phyloP scores from a whole-genome alignment of 2,113 vertebrate genomes.

The Natator depressus region DNA sequence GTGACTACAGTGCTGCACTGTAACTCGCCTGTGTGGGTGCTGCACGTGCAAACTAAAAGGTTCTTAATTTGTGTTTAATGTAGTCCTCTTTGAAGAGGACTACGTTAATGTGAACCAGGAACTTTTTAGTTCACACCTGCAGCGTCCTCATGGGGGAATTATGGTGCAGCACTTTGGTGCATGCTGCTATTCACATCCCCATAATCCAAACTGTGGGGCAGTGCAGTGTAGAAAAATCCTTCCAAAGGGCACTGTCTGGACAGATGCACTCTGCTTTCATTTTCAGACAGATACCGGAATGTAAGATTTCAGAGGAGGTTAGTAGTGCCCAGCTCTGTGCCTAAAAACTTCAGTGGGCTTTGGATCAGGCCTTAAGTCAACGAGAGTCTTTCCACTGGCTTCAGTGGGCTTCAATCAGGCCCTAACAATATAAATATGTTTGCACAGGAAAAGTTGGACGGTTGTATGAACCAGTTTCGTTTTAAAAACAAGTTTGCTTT shows the following conservation, averaged over 20 bases:
- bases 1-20: too few species aligned
- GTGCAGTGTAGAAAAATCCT: not conserved
- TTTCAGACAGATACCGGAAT: not conserved
- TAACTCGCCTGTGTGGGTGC: too few species aligned
- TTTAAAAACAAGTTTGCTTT: not conserved
- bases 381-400: not conserved
- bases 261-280: not conserved
- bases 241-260: not conserved
- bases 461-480: not conserved
- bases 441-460: not conserved
- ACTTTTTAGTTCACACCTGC: too few species aligned
- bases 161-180: too few species aligned
- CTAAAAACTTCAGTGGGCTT: not conserved
- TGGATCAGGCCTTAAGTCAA: not conserved
- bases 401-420: not conserved
- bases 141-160: too few species aligned
- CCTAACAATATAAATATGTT: fast-evolving
- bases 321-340: not conserved
- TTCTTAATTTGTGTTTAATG: too few species aligned
- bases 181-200: not conserved
- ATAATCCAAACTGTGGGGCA: not conserved
- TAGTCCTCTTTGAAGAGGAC: too few species aligned
- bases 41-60: too few species aligned
- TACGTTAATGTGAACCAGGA: too few species aligned
- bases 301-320: not conserved